Conservation (phyloP, 2,888 invertebrate genomes). For the Adelognathus sp. region DNA sequence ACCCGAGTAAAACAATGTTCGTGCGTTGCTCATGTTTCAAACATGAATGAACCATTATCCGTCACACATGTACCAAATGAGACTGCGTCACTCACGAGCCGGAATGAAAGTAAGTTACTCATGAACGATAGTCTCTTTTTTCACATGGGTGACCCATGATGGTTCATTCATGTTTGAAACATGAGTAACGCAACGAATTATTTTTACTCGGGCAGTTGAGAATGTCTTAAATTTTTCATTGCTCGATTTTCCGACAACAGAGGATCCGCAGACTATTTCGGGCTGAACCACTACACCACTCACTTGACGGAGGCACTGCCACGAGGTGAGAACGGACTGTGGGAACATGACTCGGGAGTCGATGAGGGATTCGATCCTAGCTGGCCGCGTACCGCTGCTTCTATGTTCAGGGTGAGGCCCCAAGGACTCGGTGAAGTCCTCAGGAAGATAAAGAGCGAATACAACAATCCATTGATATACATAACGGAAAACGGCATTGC, state of each 20-base stretch:
- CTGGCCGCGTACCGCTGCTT: conserved; percentile 85
- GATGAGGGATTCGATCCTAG: conserved; percentile 83
- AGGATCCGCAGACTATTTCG: conserved; percentile 73
- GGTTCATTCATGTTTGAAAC: too few relatives aligned
- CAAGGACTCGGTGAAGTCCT: conserved; percentile 79
- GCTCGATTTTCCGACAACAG: conserved; percentile 47
- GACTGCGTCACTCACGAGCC: too few relatives aligned
- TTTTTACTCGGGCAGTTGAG: too few relatives aligned
- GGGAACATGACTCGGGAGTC: conserved; percentile 80
- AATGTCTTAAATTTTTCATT: too few relatives aligned
- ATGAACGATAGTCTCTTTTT: too few relatives aligned
- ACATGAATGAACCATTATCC: too few relatives aligned
- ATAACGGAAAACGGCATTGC: conserved; percentile 80
- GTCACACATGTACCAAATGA: too few relatives aligned
- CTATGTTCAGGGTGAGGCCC: conserved; percentile 83
- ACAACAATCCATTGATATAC: conserved; percentile 75
- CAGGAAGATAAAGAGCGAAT: conserved; percentile 78
- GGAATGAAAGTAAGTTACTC: too few relatives aligned
- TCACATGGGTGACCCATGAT: too few relatives aligned
- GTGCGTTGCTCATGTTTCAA: too few relatives aligned
- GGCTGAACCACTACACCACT: conserved; percentile 74
- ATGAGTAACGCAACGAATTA: too few relatives aligned
- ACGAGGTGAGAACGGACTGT: conserved; percentile 39
- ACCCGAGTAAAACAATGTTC: too few relatives aligned
- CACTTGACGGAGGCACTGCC: conserved; percentile 56